Evolutionary conservation across 2,113 vertebrate genomes (phyloP).

Genomic region (Cichladusa arquata): DNA sequence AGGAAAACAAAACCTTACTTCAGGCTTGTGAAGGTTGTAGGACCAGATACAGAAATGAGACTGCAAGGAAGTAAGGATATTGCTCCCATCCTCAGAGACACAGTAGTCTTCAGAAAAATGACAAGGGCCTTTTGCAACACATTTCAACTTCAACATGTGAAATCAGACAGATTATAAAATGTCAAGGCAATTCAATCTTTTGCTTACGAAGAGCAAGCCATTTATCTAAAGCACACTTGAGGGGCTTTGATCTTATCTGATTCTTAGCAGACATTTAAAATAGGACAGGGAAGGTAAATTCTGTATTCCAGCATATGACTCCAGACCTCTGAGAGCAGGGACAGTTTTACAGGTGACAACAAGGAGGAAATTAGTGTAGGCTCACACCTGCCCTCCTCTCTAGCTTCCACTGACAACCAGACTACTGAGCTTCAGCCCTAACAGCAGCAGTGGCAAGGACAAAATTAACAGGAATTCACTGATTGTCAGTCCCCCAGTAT

Average conservation of each 20-base stretch:
- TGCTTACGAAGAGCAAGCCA: neutral
- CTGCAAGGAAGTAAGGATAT: neutral
- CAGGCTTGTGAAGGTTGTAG: neutral
- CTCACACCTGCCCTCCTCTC: neutral
- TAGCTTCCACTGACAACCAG: neutral
- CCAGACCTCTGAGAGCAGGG: neutral
- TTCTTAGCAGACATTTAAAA: neutral
- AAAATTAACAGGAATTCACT: neutral
- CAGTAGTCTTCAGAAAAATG: neutral
- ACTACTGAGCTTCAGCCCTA: neutral
- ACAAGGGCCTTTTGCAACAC: neutral
- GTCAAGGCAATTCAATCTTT: conserved; percentile 33
- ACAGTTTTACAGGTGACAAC: neutral
- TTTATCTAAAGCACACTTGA: conserved; percentile 10
- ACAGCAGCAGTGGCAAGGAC: neutral
- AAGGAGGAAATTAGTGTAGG: neutral
- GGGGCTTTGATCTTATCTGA: neutral
- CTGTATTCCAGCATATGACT: neutral
- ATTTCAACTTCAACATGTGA: neutral
- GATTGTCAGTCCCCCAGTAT: neutral
- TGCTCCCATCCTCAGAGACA: neutral
- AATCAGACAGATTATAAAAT: conserved; percentile 22
- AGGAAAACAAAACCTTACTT: neutral
- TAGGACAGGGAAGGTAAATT: neutral
- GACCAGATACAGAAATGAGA: neutral